Percentiles rank a stretch among this genome's conserved stretches.
These are phyloP conservation scores for Todiramphus chloris DNA, from an alignment of 2,113 vertebrate species.

Conservation along the genomic window DNA sequence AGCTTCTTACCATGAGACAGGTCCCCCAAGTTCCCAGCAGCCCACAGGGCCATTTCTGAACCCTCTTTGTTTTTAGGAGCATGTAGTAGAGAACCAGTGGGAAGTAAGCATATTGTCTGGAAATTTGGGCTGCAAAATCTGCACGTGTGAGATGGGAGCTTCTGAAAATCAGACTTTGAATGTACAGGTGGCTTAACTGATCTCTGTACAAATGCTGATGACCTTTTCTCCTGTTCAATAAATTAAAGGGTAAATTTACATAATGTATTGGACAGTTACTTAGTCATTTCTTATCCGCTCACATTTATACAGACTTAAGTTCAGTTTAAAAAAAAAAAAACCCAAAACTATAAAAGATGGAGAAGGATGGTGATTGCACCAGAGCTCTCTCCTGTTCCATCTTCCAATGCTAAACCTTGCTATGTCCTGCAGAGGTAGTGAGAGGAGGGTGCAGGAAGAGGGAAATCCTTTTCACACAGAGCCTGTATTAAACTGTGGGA, in stretches of 20 bases:
- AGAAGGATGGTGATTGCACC: rapidly evolving
- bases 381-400: rapidly evolving
- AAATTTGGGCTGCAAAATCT: background rate
- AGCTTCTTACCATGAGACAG: background rate
- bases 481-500: rapidly evolving
- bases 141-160: rapidly evolving
- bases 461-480: background rate
- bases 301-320: background rate
- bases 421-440: background rate
- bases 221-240: background rate
- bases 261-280: background rate
- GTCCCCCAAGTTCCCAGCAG: background rate
- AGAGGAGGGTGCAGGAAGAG: background rate
- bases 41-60: background rate
- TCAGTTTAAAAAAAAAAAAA: background rate
- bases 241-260: conserved; percentile 40
- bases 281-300: background rate
- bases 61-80: background rate
- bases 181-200: background rate
- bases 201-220: background rate
- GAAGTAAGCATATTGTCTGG: rapidly evolving
- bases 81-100: rapidly evolving
- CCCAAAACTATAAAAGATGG: background rate
- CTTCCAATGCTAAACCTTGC: background rate
- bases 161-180: background rate